phyloP scores from a whole-genome alignment of 2,113 vertebrate genomes.

The Pao palembangensis region DNA sequence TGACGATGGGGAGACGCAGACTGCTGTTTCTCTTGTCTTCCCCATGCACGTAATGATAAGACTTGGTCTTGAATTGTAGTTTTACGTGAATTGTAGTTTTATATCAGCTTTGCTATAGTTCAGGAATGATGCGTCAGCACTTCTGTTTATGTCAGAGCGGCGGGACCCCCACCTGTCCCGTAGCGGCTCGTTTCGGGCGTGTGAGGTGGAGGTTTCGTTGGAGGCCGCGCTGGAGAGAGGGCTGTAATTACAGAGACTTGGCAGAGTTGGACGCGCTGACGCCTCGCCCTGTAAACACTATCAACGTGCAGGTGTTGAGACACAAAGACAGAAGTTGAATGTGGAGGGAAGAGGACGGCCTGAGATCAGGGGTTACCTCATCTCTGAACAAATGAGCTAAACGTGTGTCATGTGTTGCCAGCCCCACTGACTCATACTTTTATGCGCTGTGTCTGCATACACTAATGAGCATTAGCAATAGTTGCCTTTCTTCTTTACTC shows the following conservation, averaged over 20 bases:
- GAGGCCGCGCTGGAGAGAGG: constrained; percentile 23
- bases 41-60: constrained; percentile 47
- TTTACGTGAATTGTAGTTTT: constrained; percentile 58
- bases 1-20: constrained; percentile 40
- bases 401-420: constrained; percentile 59
- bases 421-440: constrained; percentile 51
- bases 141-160: constrained; percentile 44
- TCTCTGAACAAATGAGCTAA: constrained; percentile 69
- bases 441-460: no score
- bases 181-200: constrained; percentile 23
- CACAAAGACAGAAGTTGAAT: constrained; percentile 19
- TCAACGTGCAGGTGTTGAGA: constrained; percentile 37
- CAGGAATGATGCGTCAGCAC: constrained; percentile 54
- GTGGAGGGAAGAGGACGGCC: constrained; percentile 25
- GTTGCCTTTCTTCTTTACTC: no score
- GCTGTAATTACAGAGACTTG: constrained; percentile 51
- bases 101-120: constrained; percentile 56
- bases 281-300: constrained; percentile 39
- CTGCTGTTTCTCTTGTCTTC: constrained; percentile 35
- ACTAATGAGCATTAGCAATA: no score
- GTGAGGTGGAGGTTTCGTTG: constrained; percentile 39
- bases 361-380: constrained; percentile 62
- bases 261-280: constrained; percentile 20
- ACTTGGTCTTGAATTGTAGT: constrained; percentile 37
- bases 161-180: constrained; percentile 18